Conservation (phyloP, 23 tunicate species). For the Phallusia fumigata region DNA sequence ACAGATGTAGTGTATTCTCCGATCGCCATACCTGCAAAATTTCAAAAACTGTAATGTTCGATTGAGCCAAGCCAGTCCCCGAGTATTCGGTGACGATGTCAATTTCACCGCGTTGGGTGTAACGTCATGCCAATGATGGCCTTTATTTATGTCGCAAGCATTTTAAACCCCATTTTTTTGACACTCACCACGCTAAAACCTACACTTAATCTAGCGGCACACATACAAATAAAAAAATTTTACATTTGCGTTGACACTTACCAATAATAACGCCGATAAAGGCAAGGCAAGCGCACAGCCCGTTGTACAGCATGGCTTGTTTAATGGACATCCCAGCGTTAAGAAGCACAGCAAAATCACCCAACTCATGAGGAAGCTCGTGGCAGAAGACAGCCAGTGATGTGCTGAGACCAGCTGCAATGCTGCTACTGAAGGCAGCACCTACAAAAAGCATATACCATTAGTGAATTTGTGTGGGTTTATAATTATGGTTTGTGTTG, state of each 20-base stretch:
- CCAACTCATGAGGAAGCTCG: conserved; percentile 91
- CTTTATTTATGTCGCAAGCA: too few relatives aligned
- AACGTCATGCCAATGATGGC: too few relatives aligned
- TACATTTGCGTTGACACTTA: conserved; percentile 25
- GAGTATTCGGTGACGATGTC: too few relatives aligned
- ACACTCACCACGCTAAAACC: too few relatives aligned
- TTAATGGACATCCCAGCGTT: conserved; percentile 83
- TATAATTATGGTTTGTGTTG: too few relatives aligned
- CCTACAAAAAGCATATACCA: conserved; percentile 67
- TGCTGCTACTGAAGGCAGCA: conserved; percentile 88
- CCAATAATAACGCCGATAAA: conserved; percentile 81
- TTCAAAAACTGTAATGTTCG: too few relatives aligned
- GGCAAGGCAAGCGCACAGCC: conserved; percentile 73
- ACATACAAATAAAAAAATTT: too few relatives aligned
- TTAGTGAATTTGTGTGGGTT: conserved; percentile 36
- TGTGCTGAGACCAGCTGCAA: conserved; percentile 82
- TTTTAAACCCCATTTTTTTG: background rate
- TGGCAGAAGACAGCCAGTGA: conserved; percentile 83
- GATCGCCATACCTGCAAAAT: conserved; percentile 62
- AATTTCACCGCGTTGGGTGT: too few relatives aligned
- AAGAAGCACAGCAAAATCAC: conserved; percentile 80
- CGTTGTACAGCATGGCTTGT: conserved; percentile 75
- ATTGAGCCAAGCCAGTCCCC: too few relatives aligned
- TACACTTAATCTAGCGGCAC: too few relatives aligned
- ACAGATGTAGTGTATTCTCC: conserved; percentile 71